Conservation (phyloP, 2,113 vertebrate genomes). For the Channa argus region DNA sequence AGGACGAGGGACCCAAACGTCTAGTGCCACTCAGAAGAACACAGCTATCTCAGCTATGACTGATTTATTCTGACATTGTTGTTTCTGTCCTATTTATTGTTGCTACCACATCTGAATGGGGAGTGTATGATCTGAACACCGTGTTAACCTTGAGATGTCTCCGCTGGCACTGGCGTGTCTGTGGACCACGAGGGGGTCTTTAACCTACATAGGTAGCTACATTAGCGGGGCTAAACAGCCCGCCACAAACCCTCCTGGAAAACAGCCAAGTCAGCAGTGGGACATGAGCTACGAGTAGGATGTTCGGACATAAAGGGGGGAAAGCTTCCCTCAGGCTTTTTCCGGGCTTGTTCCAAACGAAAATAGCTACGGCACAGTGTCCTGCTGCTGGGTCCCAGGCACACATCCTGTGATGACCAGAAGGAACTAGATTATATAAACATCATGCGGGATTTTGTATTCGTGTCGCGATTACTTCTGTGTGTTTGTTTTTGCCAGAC, state of each 20-base stretch:
- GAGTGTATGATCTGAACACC: conserved; percentile 29
- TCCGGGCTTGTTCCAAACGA: conserved; percentile 55
- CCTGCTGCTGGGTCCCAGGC: conserved; percentile 46
- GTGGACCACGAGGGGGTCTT: conserved; percentile 79
- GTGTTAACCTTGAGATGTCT: conserved; percentile 78
- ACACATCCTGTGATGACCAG: conserved; percentile 31
- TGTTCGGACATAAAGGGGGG: conserved; percentile 53
- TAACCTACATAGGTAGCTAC: conserved; percentile 84
- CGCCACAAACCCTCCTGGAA: conserved; percentile 63
- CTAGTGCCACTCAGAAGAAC: neutral
- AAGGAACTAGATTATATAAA: conserved; percentile 21
- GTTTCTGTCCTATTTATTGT: conserved; percentile 55
- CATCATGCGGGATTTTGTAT: neutral
- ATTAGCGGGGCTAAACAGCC: conserved; percentile 77
- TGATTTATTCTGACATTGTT: conserved; percentile 47
- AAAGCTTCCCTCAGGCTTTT: conserved; percentile 60
- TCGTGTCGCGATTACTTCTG: too few relatives aligned
- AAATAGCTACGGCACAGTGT: conserved; percentile 51
- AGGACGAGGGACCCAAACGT: conserved; percentile 46
- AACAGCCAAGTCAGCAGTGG: conserved; percentile 78
- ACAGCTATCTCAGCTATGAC: too few relatives aligned
- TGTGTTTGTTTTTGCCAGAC: neutral
- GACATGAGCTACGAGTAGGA: conserved; percentile 59
- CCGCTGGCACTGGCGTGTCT: conserved; percentile 69
- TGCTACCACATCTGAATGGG: conserved; percentile 7